Conservation (phyloP, 64 coral and sea anemone species). For the Platygyra sinensis region DNA sequence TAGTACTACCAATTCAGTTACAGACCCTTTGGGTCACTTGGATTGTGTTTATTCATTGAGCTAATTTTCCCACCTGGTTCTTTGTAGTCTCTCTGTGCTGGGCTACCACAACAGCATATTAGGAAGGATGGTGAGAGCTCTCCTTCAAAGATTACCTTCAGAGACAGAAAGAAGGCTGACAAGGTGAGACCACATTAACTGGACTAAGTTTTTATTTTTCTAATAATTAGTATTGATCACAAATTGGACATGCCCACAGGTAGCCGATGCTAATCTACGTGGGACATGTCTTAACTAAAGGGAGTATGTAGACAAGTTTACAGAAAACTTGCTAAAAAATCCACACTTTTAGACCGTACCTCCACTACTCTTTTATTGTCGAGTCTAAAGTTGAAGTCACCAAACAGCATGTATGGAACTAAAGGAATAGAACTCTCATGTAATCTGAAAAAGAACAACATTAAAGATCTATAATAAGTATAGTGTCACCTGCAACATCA, state of each 20-base stretch:
- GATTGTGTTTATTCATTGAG: too few relatives aligned
- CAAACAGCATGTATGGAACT: conserved; percentile 73
- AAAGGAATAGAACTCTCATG: conserved; percentile 61
- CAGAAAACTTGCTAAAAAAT: neutral
- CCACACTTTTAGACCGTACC: conserved; percentile 18
- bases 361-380: conserved; percentile 89
- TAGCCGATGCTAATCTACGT: too few relatives aligned
- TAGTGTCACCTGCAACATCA: neutral
- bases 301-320: too few relatives aligned
- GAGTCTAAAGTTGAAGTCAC: conserved; percentile 93
- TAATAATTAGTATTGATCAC: too few relatives aligned
- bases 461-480: neutral
- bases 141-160: conserved; percentile 57
- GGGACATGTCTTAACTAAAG: too few relatives aligned
- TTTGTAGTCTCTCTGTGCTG: conserved; percentile 80
- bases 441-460: conserved; percentile 36
- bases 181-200: conserved; percentile 3
- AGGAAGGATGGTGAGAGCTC: conserved; percentile 79
- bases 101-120: conserved; percentile 69
- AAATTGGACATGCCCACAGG: too few relatives aligned
- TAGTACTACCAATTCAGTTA: too few relatives aligned
- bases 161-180: conserved; percentile 62
- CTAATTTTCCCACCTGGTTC: neutral
- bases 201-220: neutral
- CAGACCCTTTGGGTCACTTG: neutral